Evolutionary conservation across 1,140 invertebrate species (phyloP).

Genomic region (Chrysoperla carnea): DNA sequence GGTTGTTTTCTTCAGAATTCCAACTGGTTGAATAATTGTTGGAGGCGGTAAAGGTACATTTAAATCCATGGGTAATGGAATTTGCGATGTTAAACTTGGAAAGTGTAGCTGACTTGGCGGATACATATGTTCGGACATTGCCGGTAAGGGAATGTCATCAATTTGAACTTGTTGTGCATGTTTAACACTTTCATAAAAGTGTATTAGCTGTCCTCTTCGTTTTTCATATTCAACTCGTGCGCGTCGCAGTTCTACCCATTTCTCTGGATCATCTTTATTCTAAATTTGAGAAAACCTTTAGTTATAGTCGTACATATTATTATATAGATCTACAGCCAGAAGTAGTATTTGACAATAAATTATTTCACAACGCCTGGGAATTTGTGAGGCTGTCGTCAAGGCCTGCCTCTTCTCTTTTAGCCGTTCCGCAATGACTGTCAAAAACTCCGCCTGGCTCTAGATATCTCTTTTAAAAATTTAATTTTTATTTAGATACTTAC

Average conservation of each 20-base stretch:
- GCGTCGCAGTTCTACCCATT: conserved; percentile 78
- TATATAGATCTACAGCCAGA: too few relatives aligned
- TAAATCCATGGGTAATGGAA: conserved; percentile 56
- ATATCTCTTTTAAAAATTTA: too few relatives aligned
- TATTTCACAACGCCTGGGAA: too few relatives aligned
- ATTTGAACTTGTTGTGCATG: conserved; percentile 89
- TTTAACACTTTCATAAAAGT: conserved; percentile 87
- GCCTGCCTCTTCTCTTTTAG: too few relatives aligned
- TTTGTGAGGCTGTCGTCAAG: too few relatives aligned
- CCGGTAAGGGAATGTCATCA: conserved; percentile 91
- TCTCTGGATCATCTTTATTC: conserved; percentile 93
- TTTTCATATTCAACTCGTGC: conserved; percentile 89
- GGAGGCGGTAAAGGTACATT: conserved; percentile 25
- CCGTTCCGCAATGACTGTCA: too few relatives aligned
- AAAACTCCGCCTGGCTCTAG: too few relatives aligned
- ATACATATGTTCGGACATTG: conserved; percentile 23
- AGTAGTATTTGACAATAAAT: too few relatives aligned
- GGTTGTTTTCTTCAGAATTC: not conserved
- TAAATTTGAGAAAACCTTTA: conserved; percentile 19
- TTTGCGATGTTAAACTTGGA: conserved; percentile 44
- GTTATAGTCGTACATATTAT: conserved; percentile 6
- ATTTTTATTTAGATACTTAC: conserved; percentile 46
- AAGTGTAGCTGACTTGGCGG: conserved; percentile 3
- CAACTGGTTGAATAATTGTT: conserved; percentile 9
- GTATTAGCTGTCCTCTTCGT: conserved; percentile 63